A percentile compares a stretch with the other conserved stretches of the same genome.
phyloP scores from a whole-genome alignment of 1,140 invertebrate species.

The Nymphalis io region DNA sequence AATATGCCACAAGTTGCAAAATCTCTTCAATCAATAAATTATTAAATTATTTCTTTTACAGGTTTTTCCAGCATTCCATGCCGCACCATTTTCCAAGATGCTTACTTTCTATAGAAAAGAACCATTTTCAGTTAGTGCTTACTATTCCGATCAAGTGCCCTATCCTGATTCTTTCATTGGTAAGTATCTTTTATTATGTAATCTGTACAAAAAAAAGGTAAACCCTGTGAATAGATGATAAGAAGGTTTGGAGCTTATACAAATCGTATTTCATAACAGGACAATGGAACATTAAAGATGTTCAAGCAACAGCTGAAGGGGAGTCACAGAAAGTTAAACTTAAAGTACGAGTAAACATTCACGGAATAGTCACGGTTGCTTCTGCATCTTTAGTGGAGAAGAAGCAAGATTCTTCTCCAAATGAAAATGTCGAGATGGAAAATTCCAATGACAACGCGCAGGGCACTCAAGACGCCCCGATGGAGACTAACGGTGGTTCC shows the following conservation, averaged over 20 bases:
- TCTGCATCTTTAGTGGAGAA: slow-evolving; percentile 94
- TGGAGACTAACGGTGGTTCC: slow-evolving; percentile 70
- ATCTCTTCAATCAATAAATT: too few relatives aligned
- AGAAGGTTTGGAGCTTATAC: too few relatives aligned
- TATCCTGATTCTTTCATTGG: slow-evolving; percentile 91
- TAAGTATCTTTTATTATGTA: slow-evolving; percentile 64
- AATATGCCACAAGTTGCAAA: too few relatives aligned
- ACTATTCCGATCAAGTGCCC: slow-evolving; percentile 87
- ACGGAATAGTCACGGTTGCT: slow-evolving; percentile 94
- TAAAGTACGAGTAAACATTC: slow-evolving; percentile 95
- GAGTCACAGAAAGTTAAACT: slow-evolving; percentile 96
- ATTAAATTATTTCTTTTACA: slow-evolving; percentile 58
- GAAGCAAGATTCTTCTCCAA: slow-evolving; percentile 83
- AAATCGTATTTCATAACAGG: slow-evolving; percentile 77
- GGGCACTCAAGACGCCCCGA: slow-evolving; percentile 73
- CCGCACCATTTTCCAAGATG: slow-evolving; percentile 95
- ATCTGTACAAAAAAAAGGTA: neutral
- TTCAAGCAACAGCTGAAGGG: slow-evolving; percentile 92
- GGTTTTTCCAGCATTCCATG: slow-evolving; percentile 94
- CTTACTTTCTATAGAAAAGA: slow-evolving; percentile 95
- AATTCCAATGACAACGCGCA: slow-evolving; percentile 65
- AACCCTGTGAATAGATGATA: too few relatives aligned
- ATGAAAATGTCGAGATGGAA: slow-evolving; percentile 81
- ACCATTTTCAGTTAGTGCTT: slow-evolving; percentile 92
- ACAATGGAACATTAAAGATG: slow-evolving; percentile 90